Conservation (phyloP, 2,113 vertebrate genomes). For the Lepus timidus region DNA sequence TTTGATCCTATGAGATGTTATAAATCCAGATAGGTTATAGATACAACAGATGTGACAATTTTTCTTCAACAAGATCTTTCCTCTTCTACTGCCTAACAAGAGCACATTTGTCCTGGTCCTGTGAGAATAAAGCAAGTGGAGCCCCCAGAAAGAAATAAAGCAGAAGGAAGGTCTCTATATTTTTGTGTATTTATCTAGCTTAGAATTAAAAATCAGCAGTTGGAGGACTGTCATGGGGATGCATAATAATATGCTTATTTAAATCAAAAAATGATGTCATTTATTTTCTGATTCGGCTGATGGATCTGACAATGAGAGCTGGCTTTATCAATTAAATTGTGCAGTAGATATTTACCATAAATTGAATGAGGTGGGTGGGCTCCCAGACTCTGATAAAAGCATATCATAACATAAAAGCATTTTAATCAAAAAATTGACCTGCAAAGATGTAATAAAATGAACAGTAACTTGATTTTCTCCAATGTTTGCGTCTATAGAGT, state of each 20-base stretch:
- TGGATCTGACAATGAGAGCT: neutral
- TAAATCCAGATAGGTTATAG: neutral
- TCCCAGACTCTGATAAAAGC: slow-evolving; percentile 14
- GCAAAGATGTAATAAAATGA: slow-evolving; percentile 16
- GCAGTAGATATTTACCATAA: neutral
- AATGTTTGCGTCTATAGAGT: slow-evolving; percentile 9
- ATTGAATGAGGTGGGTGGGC: slow-evolving; percentile 6
- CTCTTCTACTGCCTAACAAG: neutral
- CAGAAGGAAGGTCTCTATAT: neutral
- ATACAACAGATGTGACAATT: neutral
- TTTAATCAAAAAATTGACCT: slow-evolving; percentile 23
- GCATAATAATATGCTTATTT: neutral
- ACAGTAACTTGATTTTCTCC: slow-evolving; percentile 51
- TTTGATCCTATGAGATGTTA: neutral
- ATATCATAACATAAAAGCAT: slow-evolving; percentile 37
- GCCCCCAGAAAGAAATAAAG: neutral
- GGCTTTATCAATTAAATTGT: slow-evolving; percentile 6
- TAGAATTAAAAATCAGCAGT: neutral
- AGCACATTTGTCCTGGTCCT: neutral
- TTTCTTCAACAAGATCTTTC: neutral
- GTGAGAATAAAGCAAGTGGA: neutral
- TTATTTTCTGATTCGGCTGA: neutral
- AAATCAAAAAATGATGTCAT: slow-evolving; percentile 4
- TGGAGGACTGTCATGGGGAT: neutral
- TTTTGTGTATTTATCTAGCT: neutral